Evolutionary conservation across 2,113 vertebrate species (phyloP), one percentile per base, ranked within the genome.

Genomic region (Galeopterus variegatus): DNA sequence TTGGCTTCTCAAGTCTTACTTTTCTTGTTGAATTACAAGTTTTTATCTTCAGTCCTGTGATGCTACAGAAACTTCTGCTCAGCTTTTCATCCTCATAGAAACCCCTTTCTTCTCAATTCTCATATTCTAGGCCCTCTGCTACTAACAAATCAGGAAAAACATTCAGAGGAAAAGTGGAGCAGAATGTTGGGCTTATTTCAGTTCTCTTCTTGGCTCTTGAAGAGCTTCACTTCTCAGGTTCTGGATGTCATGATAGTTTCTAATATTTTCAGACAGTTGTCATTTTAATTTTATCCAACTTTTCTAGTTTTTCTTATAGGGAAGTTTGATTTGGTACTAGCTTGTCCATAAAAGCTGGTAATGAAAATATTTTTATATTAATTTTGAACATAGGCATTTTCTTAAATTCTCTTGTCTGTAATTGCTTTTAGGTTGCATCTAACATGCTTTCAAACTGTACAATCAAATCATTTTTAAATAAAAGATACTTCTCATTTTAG

Each of bases 301-400:
- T 65, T 81, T 80, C 54, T 72, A 85, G 18, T 23, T 72, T 58
- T 65, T 73, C 73, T 72, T 18, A 1, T 36, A 85, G n/a, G 1
- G 13, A 52, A 21, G 13, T 86, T 80, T 93, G 26, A 14, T 89
- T 96, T 93, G 28, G 79, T 85, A 75, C 5, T 75, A 81, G 26
- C 23, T 26, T 75, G 18, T 90, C 65, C 72, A 69, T 90, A 69
- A 48, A 91, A 75, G 28, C 36, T 67, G 6, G 79, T 58, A 73
- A 50, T 33, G 17, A 56, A 94, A 96, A 67, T 73, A 41, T 67
- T 72, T 86, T 48, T 69, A 45, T 56, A 65, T 60, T 86, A 93
- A 85, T 90, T 86, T 96, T 73, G 75, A 93, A 36, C 3, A 14
- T 73, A 73, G 31, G 18, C 36, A 73, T 73, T 93, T 93, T 80